phyloP scores from a whole-genome alignment of 2,888 invertebrate genomes.

The Actias luna region DNA sequence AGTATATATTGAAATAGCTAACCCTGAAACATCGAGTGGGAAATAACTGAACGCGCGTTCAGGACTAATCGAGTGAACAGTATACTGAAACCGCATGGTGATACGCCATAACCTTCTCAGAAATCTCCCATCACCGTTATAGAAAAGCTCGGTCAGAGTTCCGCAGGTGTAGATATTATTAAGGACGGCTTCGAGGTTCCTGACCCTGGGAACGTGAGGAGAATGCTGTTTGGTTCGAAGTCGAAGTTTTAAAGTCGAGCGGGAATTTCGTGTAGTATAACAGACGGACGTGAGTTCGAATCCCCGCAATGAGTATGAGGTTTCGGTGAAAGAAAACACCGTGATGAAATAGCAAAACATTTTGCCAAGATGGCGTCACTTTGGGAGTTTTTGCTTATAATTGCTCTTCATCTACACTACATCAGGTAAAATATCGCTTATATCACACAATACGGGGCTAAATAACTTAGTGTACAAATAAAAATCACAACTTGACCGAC shows the following conservation, averaged over 20 bases:
- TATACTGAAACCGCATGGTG: background rate
- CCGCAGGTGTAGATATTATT: conserved; percentile 57
- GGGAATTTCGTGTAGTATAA: background rate
- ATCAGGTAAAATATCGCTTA: no score
- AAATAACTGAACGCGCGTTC: background rate
- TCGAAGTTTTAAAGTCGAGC: background rate
- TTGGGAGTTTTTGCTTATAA: no score
- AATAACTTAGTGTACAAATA: no score
- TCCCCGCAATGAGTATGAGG: no score
- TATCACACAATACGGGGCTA: no score
- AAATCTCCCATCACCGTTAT: conserved; percentile 48
- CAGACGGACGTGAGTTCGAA: background rate
- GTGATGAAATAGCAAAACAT: no score
- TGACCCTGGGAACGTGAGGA: conserved; percentile 51
- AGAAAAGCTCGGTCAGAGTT: conserved; percentile 50
- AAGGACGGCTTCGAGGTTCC: conserved; percentile 54
- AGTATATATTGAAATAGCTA: conserved; percentile 5
- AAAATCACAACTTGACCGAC: no score
- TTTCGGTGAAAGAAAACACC: background rate
- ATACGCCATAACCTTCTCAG: conserved; percentile 55
- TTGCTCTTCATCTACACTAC: no score
- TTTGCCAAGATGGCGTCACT: no score
- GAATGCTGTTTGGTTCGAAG: background rate
- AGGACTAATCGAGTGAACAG: background rate
- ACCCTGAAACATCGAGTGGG: background rate